A percentile compares a stretch with the other conserved stretches of the same genome.
phyloP scores from a whole-genome alignment of 2,888 invertebrate genomes.

The Diogma glabrata region DNA sequence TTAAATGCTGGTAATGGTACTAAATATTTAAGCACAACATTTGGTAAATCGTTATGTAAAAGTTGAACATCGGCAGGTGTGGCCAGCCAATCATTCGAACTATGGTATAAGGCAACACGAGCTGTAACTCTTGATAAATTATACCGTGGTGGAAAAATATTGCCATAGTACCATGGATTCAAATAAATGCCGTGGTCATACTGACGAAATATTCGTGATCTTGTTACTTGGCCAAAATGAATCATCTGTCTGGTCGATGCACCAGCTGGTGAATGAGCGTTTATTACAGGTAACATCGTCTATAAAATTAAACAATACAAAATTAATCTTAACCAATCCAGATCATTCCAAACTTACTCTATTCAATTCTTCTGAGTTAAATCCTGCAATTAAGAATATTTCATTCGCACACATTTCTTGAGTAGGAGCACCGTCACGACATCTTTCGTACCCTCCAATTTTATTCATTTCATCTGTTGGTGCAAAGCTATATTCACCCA shows the following conservation, averaged over 20 bases:
- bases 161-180: slow-evolving; percentile 41
- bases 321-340: neutral
- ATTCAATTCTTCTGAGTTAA: slow-evolving; percentile 45
- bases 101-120: slow-evolving; percentile 45
- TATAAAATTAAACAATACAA: slow-evolving; percentile 22
- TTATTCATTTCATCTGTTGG: slow-evolving; percentile 37
- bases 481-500: slow-evolving; percentile 41
- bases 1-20: slow-evolving; percentile 43
- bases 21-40: slow-evolving; percentile 42
- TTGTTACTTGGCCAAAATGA: slow-evolving; percentile 37
- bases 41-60: slow-evolving; percentile 40
- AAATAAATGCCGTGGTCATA: slow-evolving; percentile 36
- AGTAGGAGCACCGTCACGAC: slow-evolving; percentile 39
- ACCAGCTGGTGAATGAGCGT: slow-evolving; percentile 37
- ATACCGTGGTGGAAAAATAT: slow-evolving; percentile 41
- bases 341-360: slow-evolving; percentile 31
- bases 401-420: slow-evolving; percentile 46
- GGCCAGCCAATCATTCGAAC: slow-evolving; percentile 53
- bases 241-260: slow-evolving; percentile 36
- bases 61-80: slow-evolving; percentile 43
- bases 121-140: slow-evolving; percentile 40
- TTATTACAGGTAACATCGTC: slow-evolving; percentile 37
- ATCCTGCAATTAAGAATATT: slow-evolving; percentile 49
- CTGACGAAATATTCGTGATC: slow-evolving; percentile 36
- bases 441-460: slow-evolving; percentile 35